Evolutionary conservation across 2,113 vertebrate genomes (phyloP).

Genomic region (Xiphias gladius): DNA sequence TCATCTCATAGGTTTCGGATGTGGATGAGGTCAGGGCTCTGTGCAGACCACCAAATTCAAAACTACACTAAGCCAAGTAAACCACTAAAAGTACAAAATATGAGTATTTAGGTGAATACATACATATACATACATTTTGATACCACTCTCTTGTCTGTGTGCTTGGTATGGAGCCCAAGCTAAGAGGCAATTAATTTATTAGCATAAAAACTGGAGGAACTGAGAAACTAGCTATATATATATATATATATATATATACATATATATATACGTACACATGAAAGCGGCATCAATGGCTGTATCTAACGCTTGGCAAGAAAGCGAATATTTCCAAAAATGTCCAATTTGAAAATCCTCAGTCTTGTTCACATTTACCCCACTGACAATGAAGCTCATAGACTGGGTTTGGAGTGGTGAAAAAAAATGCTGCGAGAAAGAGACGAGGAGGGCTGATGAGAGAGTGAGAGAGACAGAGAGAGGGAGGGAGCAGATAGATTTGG

Average conservation of each 20-base stretch:
- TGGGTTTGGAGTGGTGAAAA: neutral
- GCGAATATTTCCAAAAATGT: neutral
- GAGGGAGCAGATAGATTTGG: constrained; percentile 29
- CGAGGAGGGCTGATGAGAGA: constrained; percentile 1
- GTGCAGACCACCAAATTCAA: too few species aligned
- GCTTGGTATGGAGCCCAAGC: neutral
- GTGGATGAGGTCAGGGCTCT: neutral
- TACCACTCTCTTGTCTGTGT: neutral
- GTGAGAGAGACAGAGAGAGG: neutral
- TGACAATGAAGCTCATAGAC: neutral
- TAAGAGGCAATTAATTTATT: neutral
- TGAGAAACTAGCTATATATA: neutral
- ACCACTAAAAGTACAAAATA: neutral
- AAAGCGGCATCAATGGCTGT: neutral
- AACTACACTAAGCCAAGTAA: neutral
- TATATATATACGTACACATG: neutral
- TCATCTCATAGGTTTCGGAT: neutral
- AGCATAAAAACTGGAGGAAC: neutral
- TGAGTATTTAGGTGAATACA: neutral
- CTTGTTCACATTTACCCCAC: neutral
- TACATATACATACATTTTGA: neutral
- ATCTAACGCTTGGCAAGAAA: neutral
- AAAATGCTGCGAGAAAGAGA: constrained; percentile 21
- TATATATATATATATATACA: too few species aligned
- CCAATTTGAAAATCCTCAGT: neutral